Evolutionary conservation across 2,888 invertebrate species (phyloP).

Genomic region (Cosmopolites sordidus): DNA sequence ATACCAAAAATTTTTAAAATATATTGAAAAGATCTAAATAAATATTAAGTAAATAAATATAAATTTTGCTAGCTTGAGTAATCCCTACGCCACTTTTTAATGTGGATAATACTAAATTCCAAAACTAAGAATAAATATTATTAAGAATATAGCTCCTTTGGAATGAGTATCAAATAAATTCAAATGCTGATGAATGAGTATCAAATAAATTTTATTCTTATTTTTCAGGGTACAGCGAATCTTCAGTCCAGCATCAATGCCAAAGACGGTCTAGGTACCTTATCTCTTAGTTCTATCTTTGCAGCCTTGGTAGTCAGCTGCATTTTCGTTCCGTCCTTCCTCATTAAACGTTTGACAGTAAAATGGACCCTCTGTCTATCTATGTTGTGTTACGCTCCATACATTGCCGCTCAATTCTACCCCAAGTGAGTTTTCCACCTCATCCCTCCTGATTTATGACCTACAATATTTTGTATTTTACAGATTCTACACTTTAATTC

Average conservation of each 20-base stretch:
- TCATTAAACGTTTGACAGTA: slow-evolving; percentile 89
- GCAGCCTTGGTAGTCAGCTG: slow-evolving; percentile 91
- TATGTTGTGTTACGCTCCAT: slow-evolving; percentile 90
- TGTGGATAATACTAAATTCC: no score
- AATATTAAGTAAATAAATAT: no score
- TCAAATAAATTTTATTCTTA: no score
- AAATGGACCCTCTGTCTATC: slow-evolving; percentile 94
- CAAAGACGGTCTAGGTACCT: slow-evolving; percentile 83
- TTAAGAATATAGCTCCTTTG: no score
- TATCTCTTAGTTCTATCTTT: slow-evolving; percentile 86
- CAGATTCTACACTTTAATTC: slow-evolving; percentile 26
- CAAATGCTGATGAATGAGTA: no score
- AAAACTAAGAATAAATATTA: no score
- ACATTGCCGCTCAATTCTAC: slow-evolving; percentile 91
- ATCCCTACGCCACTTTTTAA: no score
- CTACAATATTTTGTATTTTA: slow-evolving; percentile 3
- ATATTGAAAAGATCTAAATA: no score
- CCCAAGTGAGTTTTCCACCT: slow-evolving; percentile 59
- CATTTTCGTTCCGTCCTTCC: slow-evolving; percentile 89
- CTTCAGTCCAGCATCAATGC: slow-evolving; percentile 91
- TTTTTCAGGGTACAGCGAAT: slow-evolving; percentile 85
- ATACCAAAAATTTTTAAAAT: no score
- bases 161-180: no score
- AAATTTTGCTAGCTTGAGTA: no score
- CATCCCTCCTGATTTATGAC: no score